A percentile compares a stretch with the other conserved stretches of the same genome.
These are phyloP conservation scores for Gonioctena quinquepunctata DNA, from an alignment of 1,140 invertebrate genomes.

Conservation along the genomic window DNA sequence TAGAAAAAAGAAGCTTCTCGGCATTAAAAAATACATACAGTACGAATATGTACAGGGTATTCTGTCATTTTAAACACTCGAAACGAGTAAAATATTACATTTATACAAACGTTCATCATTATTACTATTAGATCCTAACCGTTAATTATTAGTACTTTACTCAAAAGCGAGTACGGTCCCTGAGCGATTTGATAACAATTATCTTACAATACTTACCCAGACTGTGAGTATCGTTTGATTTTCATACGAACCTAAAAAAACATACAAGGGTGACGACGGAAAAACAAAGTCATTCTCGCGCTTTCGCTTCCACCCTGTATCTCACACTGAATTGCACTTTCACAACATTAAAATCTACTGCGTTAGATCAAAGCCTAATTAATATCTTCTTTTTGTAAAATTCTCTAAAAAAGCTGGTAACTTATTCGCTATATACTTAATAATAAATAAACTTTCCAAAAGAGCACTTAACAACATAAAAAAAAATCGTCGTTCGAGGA, in stretches of 20 bases:
- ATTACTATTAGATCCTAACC: neutral
- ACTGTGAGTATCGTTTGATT: slow-evolving; percentile 28
- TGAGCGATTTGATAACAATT: slow-evolving; percentile 41
- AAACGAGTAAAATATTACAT: slow-evolving; percentile 17
- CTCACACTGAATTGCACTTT: slow-evolving; percentile 34
- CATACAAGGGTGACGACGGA: too few relatives aligned
- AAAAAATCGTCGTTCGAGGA: neutral
- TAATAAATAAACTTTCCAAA: slow-evolving; percentile 27
- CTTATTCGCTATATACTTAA: slow-evolving; percentile 25
- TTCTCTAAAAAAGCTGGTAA: slow-evolving; percentile 38
- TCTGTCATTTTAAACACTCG: slow-evolving; percentile 7
- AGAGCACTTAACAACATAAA: slow-evolving; percentile 23
- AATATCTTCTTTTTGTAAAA: slow-evolving; percentile 28
- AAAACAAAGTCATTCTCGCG: too few relatives aligned
- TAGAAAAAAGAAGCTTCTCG: slow-evolving; percentile 15
- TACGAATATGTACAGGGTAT: slow-evolving; percentile 17
- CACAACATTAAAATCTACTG: slow-evolving; percentile 14
- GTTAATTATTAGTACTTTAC: slow-evolving; percentile 20
- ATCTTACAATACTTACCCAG: slow-evolving; percentile 31
- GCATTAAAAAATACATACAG: slow-evolving; percentile 20
- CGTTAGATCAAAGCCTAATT: slow-evolving; percentile 19
- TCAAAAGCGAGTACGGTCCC: slow-evolving; percentile 35
- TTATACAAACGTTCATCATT: slow-evolving; percentile 15
- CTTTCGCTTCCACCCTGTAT: neutral
- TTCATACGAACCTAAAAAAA: too few relatives aligned